phyloP scores from a whole-genome alignment of 92 coral and sea anemone species.

The Phenganax marumi region DNA sequence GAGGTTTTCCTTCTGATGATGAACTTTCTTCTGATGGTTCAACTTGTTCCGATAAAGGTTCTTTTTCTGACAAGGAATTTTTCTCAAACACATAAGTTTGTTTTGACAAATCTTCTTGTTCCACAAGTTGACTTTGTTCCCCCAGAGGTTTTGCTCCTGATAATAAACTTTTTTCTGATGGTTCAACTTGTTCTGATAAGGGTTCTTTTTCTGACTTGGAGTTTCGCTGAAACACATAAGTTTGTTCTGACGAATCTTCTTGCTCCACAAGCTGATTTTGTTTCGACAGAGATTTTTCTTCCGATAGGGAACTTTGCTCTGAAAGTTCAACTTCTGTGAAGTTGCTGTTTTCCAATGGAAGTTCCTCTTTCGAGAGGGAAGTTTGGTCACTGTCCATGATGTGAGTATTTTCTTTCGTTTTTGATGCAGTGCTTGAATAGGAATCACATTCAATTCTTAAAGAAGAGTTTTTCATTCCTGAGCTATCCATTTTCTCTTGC shows the following conservation, averaged over 20 bases:
- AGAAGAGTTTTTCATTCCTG: background rate
- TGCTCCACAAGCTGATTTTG: background rate
- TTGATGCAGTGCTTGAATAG: background rate
- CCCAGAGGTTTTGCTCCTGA: background rate
- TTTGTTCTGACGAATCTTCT: too few species aligned
- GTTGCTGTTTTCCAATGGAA: background rate
- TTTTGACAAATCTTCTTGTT: background rate
- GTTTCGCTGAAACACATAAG: too few species aligned
- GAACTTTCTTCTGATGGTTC: slow-evolving; percentile 1
- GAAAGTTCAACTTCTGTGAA: too few species aligned
- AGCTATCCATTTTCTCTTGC: background rate
- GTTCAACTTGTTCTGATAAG: background rate
- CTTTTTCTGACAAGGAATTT: background rate
- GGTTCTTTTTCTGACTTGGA: background rate
- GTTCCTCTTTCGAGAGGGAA: background rate
- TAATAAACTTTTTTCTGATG: background rate
- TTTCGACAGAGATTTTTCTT: background rate
- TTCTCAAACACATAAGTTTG: background rate
- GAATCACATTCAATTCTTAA: background rate
- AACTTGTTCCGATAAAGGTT: slow-evolving; percentile 3
- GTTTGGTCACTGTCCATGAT: background rate
- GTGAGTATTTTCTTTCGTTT: background rate
- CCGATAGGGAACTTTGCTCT: background rate
- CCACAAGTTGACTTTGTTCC: background rate
- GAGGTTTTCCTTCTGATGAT: background rate